phyloP scores from a whole-genome alignment of 2,888 invertebrate genomes.

The Drosophila fulvimacula region DNA sequence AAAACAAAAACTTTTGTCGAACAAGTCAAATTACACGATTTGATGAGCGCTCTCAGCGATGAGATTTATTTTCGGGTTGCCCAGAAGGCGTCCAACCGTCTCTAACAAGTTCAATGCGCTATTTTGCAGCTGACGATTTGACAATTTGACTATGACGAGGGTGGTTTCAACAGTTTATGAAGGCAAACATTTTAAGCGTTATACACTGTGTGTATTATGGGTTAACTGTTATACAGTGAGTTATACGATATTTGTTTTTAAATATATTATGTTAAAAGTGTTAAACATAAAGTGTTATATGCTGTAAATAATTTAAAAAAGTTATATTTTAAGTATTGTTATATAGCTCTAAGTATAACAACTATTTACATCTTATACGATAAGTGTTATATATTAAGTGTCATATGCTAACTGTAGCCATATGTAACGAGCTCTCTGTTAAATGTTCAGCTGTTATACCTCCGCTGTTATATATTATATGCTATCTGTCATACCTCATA shows the following conservation, averaged over 20 bases:
- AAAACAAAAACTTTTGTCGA: conserved; percentile 26
- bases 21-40: conserved; percentile 56
- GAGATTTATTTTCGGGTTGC: conserved; percentile 13
- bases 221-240: not conserved
- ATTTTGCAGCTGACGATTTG: conserved; percentile 17
- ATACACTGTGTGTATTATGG: not conserved
- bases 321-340: not conserved
- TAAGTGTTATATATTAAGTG: not conserved
- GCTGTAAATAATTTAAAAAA: too few relatives aligned
- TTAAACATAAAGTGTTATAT: not conserved
- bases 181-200: too few relatives aligned
- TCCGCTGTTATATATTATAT: not conserved
- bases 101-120: conserved; percentile 9
- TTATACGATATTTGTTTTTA: too few relatives aligned
- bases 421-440: not conserved
- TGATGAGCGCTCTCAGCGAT: conserved; percentile 14
- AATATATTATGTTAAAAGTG: not conserved
- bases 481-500: not conserved
- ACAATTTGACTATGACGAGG: conserved; percentile 17
- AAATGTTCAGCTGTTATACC: not conserved
- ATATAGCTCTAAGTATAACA: too few relatives aligned
- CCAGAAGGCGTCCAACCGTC: conserved; percentile 31
- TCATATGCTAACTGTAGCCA: not conserved
- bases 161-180: not conserved
- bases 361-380: too few relatives aligned